phyloP scores from a whole-genome alignment of 2,113 vertebrate genomes.

The Mungos mungo region DNA sequence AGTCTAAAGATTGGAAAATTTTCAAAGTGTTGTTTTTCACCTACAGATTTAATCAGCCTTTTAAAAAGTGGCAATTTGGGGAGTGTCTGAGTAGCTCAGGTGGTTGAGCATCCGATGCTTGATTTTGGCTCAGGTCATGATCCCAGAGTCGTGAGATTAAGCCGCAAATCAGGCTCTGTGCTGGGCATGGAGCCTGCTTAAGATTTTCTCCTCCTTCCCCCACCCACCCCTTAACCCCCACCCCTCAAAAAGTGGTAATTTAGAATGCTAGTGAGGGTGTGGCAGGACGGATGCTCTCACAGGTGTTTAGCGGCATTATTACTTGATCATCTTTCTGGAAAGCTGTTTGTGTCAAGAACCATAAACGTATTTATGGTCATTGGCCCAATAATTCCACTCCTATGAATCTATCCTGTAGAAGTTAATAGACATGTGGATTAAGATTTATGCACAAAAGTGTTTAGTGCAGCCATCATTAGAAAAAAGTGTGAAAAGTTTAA shows the following conservation, averaged over 20 bases:
- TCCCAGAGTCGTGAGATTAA: no score
- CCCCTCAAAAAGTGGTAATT: not conserved
- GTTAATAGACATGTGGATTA: not conserved
- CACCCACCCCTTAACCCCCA: no score
- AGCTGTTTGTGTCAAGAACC: constrained; percentile 11
- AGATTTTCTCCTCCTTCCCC: no score
- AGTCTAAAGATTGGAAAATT: not conserved
- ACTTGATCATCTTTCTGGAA: constrained; percentile 4
- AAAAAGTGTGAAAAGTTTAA: not conserved
- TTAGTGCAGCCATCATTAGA: not conserved
- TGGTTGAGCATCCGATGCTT: no score
- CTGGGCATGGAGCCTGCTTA: no score
- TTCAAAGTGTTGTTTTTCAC: not conserved
- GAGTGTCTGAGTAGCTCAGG: no score
- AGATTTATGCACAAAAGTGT: not conserved
- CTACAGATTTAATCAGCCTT: not conserved
- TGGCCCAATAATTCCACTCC: not conserved
- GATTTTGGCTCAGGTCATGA: no score
- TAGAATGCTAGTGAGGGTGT: not conserved
- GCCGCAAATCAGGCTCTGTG: no score
- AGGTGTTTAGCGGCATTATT: not conserved
- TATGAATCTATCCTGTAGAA: not conserved
- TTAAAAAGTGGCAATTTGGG: not conserved
- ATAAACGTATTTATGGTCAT: not conserved
- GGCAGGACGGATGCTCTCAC: not conserved